Conservation (phyloP, 2,113 vertebrate species). For the Ictalurus punctatus region DNA sequence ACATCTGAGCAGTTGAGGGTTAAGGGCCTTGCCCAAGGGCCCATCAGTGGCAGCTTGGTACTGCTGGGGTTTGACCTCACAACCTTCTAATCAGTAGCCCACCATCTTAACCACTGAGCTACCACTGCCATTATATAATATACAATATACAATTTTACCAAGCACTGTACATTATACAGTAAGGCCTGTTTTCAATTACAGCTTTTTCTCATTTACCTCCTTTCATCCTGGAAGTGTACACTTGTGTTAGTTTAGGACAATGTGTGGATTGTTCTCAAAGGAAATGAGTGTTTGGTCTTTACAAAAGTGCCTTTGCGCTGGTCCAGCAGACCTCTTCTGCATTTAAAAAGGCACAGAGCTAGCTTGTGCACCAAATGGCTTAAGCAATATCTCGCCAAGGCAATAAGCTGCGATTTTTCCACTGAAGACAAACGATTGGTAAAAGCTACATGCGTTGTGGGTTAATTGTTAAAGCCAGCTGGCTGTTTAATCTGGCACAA, state of each 20-base stretch:
- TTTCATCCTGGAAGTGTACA: constrained; percentile 30
- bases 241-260: constrained; percentile 47
- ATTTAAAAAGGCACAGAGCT: constrained; percentile 24
- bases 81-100: too few relatives aligned
- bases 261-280: constrained; percentile 45
- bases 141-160: not conserved
- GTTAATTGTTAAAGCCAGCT: constrained; percentile 8
- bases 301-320: not conserved
- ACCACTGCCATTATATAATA: too few relatives aligned
- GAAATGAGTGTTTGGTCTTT: constrained; percentile 46
- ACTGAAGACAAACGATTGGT: not conserved
- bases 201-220: constrained; percentile 27
- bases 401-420: not conserved
- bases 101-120: too few relatives aligned
- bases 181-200: constrained; percentile 44
- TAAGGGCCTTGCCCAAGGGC: too few relatives aligned
- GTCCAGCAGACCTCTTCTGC: constrained; percentile 16
- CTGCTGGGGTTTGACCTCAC: too few relatives aligned
- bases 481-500: not conserved
- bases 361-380: constrained; percentile 11
- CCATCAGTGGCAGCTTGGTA: too few relatives aligned
- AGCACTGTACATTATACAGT: not conserved
- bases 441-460: not conserved
- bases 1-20: too few relatives aligned
- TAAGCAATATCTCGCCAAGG: constrained; percentile 3